Percentiles rank a stretch among this genome's conserved stretches.
Conservation (phyloP, 2,113 vertebrate species). For the Pheucticus melanocephalus region DNA sequence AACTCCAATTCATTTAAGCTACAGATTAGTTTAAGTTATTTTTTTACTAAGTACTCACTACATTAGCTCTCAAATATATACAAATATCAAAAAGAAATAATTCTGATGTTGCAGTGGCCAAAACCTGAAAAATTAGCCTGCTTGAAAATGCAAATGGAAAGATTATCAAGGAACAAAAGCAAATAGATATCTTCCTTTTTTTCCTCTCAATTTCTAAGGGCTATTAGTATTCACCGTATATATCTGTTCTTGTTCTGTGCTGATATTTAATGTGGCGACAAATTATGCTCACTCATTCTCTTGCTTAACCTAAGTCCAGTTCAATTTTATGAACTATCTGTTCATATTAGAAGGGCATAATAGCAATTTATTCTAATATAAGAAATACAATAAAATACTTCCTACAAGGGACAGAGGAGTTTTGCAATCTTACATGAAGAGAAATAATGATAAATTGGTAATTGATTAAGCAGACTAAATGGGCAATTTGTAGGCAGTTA, state of each 20-base stretch:
- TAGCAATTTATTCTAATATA: slow-evolving; percentile 55
- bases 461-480: slow-evolving; percentile 32
- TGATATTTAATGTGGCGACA: slow-evolving; percentile 68
- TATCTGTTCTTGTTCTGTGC: slow-evolving; percentile 55
- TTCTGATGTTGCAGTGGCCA: not conserved
- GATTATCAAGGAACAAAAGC: slow-evolving; percentile 68
- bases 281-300: slow-evolving; percentile 70
- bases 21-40: not conserved
- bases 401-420: slow-evolving; percentile 5
- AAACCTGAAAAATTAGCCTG: slow-evolving; percentile 42
- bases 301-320: slow-evolving; percentile 68
- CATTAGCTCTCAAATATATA: not conserved
- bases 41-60: not conserved
- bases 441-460: slow-evolving; percentile 61
- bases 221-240: slow-evolving; percentile 71
- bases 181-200: slow-evolving; percentile 69
- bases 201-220: slow-evolving; percentile 70
- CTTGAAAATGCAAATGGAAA: slow-evolving; percentile 59
- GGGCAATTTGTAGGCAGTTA: slow-evolving; percentile 12
- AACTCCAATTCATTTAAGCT: slow-evolving; percentile 16
- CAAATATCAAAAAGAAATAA: slow-evolving; percentile 8
- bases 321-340: slow-evolving; percentile 74
- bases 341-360: slow-evolving; percentile 67
- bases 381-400: slow-evolving; percentile 59
- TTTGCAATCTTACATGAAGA: slow-evolving; percentile 49